A percentile compares a stretch with the other conserved stretches of the same genome.
Conservation (phyloP, 1,140 invertebrate species). For the Manduca sexta region DNA sequence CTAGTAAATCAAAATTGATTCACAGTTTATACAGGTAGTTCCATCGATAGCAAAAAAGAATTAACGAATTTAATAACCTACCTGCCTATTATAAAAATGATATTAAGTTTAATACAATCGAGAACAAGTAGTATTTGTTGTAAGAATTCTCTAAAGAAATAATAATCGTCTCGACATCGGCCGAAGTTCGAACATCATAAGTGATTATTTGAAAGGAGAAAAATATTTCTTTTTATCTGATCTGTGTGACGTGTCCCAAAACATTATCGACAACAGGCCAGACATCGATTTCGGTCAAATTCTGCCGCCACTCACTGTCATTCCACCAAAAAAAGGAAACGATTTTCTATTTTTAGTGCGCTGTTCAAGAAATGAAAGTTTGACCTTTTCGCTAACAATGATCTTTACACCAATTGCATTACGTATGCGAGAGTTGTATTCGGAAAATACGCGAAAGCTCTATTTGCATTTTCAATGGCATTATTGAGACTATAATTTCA, state of each 20-base stretch:
- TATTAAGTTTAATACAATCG: too few species aligned
- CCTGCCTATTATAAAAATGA: too few species aligned
- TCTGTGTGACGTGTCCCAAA: constrained; percentile 16
- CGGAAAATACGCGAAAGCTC: too few species aligned
- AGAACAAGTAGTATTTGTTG: too few species aligned
- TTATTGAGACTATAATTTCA: too few species aligned
- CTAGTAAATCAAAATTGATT: constrained; percentile 20
- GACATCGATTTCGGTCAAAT: constrained; percentile 27
- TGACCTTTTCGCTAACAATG: too few species aligned
- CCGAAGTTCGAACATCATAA: constrained; percentile 38
- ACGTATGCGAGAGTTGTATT: too few species aligned
- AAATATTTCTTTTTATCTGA: constrained; percentile 46
- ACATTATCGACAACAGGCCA: constrained; percentile 18
- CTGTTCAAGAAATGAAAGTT: constrained; percentile 1
- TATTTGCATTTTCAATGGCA: too few species aligned
- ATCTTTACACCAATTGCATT: too few species aligned
- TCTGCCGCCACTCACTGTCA: constrained; percentile 10
- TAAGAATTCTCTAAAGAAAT: too few species aligned
- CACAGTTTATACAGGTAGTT: constrained; percentile 8
- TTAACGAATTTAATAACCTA: too few species aligned
- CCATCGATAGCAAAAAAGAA: constrained; percentile 29
- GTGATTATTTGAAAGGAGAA: constrained; percentile 49
- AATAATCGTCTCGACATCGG: constrained; percentile 30
- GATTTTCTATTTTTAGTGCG: constrained; percentile 4
- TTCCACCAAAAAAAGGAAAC: constrained; percentile 11